These are phyloP conservation scores for Tenodera sinensis DNA, from an alignment of 2,888 invertebrate species.

Conservation along the genomic window DNA sequence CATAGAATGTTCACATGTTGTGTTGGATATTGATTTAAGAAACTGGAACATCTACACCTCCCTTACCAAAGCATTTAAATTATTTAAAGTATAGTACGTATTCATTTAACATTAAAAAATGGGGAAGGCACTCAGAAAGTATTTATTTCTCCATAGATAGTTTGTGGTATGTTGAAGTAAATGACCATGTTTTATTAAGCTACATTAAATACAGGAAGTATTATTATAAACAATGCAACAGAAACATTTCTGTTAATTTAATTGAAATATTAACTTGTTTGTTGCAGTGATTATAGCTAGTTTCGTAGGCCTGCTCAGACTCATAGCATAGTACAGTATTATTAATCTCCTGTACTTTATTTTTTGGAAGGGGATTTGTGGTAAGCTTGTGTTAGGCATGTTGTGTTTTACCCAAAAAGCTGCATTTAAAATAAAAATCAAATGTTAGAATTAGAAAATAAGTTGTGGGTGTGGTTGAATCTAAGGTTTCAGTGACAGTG, in stretches of 20 bases:
- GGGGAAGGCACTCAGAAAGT: neutral
- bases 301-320: no score
- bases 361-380: no score
- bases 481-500: neutral
- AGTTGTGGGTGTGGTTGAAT: neutral
- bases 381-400: no score
- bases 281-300: no score
- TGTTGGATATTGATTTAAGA: neutral
- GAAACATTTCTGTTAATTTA: no score
- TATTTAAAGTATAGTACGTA: neutral
- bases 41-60: neutral
- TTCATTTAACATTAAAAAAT: neutral
- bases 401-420: neutral
- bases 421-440: neutral
- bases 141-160: neutral
- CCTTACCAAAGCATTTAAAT: neutral
- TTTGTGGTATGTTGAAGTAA: neutral
- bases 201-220: no score
- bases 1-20: neutral
- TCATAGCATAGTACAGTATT: no score
- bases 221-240: no score
- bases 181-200: neutral
- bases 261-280: no score
- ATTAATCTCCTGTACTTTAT: no score
- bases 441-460: neutral